These are phyloP conservation scores for Caenorhabditis latens DNA, from an alignment of 1,140 invertebrate species.

Conservation along the genomic window DNA sequence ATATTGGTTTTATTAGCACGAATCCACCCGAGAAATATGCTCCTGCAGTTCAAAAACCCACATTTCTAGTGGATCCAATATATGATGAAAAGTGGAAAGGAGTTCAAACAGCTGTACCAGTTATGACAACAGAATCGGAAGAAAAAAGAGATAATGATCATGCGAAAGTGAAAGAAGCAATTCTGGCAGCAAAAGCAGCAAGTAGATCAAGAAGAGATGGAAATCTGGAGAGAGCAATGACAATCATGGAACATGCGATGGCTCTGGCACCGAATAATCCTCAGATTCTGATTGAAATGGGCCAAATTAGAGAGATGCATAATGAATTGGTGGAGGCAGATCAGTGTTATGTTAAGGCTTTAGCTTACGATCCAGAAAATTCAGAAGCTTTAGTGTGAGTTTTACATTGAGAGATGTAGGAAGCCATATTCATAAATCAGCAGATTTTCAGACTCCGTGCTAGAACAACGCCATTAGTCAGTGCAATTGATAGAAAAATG, in stretches of 20 bases:
- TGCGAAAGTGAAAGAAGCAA: constrained; percentile 40
- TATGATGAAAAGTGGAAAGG: constrained; percentile 52
- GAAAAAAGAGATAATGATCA: constrained; percentile 32
- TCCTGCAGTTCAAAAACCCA: constrained; percentile 38
- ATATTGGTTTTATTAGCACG: constrained; percentile 18
- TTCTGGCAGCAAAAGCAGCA: constrained; percentile 24
- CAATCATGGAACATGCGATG: constrained; percentile 84
- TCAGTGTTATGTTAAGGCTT: constrained; percentile 87
- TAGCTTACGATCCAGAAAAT: constrained; percentile 87
- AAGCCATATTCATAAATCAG: constrained; percentile 56
- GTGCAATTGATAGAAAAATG: constrained; percentile 87
- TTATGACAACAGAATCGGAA: constrained; percentile 8
- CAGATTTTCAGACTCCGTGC: constrained; percentile 82
- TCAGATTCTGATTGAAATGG: constrained; percentile 91
- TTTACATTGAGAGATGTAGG: neutral
- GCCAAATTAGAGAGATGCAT: constrained; percentile 80
- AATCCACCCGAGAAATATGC: neutral
- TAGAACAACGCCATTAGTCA: constrained; percentile 88
- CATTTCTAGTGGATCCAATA: constrained; percentile 24
- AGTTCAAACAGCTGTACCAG: constrained; percentile 30
- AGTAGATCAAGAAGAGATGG: constrained; percentile 43
- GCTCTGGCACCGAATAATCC: constrained; percentile 90
- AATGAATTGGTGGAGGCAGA: constrained; percentile 92
- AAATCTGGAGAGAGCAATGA: constrained; percentile 64
- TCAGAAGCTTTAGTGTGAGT: constrained; percentile 82